Evolutionary conservation across 1,140 invertebrate genomes (phyloP).

Genomic region (Cephus cinctus): DNA sequence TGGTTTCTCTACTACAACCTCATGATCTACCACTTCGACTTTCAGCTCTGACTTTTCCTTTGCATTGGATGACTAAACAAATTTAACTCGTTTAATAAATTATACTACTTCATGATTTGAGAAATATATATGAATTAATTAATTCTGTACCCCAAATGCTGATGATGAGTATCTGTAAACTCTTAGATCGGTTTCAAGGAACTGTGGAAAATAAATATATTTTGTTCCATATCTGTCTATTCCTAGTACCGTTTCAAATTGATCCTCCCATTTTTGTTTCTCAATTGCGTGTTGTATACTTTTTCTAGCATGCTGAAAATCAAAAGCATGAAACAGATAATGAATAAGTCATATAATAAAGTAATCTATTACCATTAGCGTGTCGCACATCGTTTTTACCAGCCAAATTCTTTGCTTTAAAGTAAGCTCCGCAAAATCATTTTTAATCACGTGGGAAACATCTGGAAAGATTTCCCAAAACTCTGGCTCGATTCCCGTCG

Average conservation of each 20-base stretch:
- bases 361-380: constrained; percentile 52
- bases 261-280: constrained; percentile 38
- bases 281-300: constrained; percentile 45
- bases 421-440: constrained; percentile 60
- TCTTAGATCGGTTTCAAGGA: constrained; percentile 59
- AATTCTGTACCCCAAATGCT: background rate
- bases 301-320: constrained; percentile 45
- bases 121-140: background rate
- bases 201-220: constrained; percentile 64
- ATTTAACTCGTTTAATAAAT: no score
- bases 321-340: constrained; percentile 2
- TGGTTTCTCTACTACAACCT: background rate
- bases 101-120: background rate
- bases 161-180: constrained; percentile 58
- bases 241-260: constrained; percentile 53
- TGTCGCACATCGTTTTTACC: constrained; percentile 63
- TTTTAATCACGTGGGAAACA: constrained; percentile 53
- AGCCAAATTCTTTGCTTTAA: constrained; percentile 62
- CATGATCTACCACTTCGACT: background rate
- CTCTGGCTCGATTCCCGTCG: constrained; percentile 55
- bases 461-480: constrained; percentile 58
- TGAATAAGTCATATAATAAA: constrained; percentile 3
- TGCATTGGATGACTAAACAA: no score
- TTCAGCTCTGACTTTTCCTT: background rate
- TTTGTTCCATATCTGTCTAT: constrained; percentile 57